Conservation (phyloP, 2,797 vertebrate species). For the Loriculus beryllinus region DNA sequence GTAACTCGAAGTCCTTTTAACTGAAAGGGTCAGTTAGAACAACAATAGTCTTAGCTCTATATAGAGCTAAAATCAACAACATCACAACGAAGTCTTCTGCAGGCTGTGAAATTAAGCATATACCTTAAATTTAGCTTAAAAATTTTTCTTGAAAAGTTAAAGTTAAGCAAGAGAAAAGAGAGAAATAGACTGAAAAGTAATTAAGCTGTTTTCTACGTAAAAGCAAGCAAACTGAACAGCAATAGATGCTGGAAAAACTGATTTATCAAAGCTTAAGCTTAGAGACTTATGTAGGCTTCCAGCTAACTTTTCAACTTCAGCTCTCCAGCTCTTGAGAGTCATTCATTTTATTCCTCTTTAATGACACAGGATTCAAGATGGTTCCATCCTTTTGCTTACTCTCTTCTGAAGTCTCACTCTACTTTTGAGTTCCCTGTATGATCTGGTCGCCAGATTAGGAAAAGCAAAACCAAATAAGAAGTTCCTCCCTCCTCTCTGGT, state of each 20-base stretch:
- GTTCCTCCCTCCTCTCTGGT: accelerated
- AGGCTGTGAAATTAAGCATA: not conserved
- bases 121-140: not conserved
- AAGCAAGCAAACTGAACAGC: not conserved
- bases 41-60: not conserved
- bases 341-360: not conserved
- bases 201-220: not conserved
- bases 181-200: not conserved
- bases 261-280: not conserved
- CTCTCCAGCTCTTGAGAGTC: not conserved
- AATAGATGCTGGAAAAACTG: not conserved
- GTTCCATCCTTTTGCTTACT: not conserved
- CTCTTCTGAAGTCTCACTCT: not conserved
- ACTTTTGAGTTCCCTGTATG: not conserved
- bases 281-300: not conserved
- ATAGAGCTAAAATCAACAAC: not conserved
- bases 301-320: not conserved
- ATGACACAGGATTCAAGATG: not conserved
- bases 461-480: not conserved
- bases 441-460: not conserved
- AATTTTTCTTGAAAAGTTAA: not conserved
- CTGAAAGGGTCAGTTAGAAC: not conserved
- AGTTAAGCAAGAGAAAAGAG: not conserved
- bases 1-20: not conserved
- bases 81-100: not conserved